These are phyloP conservation scores for Echeneis naucrates DNA, from an alignment of 2,797 vertebrate species.

Conservation along the genomic window DNA sequence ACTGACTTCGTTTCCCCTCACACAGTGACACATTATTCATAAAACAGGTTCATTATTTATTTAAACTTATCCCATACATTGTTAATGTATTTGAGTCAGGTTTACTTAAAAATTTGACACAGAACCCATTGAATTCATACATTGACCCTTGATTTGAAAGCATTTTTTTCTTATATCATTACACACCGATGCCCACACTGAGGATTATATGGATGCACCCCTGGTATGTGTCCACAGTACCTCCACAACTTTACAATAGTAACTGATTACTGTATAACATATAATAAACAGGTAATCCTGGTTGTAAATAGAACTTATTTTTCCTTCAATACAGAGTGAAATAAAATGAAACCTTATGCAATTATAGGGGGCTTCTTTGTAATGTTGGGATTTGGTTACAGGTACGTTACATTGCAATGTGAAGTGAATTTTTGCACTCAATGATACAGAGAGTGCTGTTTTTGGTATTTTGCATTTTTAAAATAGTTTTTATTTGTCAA, in stretches of 20 bases:
- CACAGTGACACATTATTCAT: background rate
- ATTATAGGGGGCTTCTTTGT: no score
- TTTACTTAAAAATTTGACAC: background rate
- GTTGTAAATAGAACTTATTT: background rate
- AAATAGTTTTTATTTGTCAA: no score
- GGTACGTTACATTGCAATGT: no score
- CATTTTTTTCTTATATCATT: background rate
- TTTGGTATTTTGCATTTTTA: no score
- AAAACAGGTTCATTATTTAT: background rate
- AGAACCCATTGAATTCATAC: background rate
- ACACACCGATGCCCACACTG: background rate
- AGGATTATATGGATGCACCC: background rate
- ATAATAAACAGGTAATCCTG: background rate
- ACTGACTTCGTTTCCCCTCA: background rate
- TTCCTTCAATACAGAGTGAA: background rate
- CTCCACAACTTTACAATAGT: background rate
- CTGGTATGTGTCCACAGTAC: background rate
- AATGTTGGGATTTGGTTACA: no score
- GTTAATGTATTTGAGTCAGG: constrained; percentile 4
- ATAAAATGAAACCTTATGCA: no score
- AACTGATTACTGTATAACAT: background rate
- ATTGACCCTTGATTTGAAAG: background rate
- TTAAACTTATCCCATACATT: background rate
- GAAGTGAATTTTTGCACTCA: no score
- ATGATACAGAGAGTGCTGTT: no score